Percentiles rank a stretch among this genome's conserved stretches.
Evolutionary conservation across 2,888 invertebrate species (phyloP).

Genomic region (Ennomos fuscantarius): DNA sequence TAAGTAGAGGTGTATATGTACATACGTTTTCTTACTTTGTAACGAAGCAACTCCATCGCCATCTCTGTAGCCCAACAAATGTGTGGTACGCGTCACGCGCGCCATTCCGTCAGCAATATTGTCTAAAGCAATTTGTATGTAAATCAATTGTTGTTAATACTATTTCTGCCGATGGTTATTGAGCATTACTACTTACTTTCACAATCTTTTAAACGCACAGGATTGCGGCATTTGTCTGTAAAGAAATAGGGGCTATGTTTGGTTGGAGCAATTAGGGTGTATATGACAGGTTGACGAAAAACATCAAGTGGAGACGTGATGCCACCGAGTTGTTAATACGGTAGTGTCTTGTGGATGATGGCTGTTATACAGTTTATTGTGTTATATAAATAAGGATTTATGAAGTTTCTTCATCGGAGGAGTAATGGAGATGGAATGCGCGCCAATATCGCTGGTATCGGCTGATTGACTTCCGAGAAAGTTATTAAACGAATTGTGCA

Average conservation of each 20-base stretch:
- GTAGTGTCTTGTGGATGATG: constrained; percentile 68
- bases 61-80: constrained; percentile 51
- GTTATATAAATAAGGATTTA: constrained; percentile 79
- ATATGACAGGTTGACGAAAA: constrained; percentile 63
- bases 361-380: constrained; percentile 78
- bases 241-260: constrained; percentile 44
- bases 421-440: constrained; percentile 42
- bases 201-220: constrained; percentile 46
- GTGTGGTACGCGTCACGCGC: constrained; percentile 77
- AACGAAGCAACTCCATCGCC: constrained; percentile 31
- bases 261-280: constrained; percentile 32
- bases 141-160: constrained; percentile 85
- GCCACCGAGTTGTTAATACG: constrained; percentile 78
- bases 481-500: constrained; percentile 36
- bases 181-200: constrained; percentile 78
- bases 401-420: constrained; percentile 60
- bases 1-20: no score
- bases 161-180: constrained; percentile 83
- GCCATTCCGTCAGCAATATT: constrained; percentile 83
- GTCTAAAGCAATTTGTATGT: constrained; percentile 85
- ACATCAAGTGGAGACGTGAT: constrained; percentile 66
- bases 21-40: neutral
- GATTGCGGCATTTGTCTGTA: constrained; percentile 50
- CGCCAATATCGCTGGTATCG: constrained; percentile 13
- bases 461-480: constrained; percentile 41